Evolutionary conservation across 2,888 invertebrate species (phyloP).

Genomic region (Agriotes lineatus): DNA sequence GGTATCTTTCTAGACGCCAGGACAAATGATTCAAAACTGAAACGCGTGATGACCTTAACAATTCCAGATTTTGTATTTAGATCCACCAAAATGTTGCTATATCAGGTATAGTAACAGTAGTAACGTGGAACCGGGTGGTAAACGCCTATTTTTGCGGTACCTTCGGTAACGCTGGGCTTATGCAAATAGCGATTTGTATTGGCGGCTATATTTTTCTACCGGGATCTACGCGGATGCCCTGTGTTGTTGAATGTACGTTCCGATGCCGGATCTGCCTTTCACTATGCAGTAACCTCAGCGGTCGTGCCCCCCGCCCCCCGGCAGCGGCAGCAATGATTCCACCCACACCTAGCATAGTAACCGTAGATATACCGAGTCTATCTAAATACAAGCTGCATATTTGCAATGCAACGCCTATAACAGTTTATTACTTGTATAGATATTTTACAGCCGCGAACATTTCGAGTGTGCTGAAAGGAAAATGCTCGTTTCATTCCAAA

Average conservation of each 20-base stretch:
- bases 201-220: constrained; percentile 20
- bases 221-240: constrained; percentile 50
- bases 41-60: too few species aligned
- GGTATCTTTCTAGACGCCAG: too few species aligned
- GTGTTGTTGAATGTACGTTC: constrained; percentile 50
- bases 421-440: constrained; percentile 60
- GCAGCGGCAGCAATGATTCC: constrained; percentile 62
- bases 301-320: constrained; percentile 55
- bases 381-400: constrained; percentile 61
- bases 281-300: constrained; percentile 62
- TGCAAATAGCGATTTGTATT: neutral
- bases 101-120: too few species aligned
- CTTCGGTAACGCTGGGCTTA: neutral
- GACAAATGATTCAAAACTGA: too few species aligned
- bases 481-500: too few species aligned
- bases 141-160: neutral
- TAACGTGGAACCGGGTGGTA: too few species aligned
- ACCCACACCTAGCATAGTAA: constrained; percentile 64
- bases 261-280: constrained; percentile 65
- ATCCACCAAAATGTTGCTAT: too few species aligned
- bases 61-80: too few species aligned
- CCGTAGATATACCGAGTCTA: constrained; percentile 60
- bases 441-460: constrained; percentile 50
- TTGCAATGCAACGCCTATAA: constrained; percentile 61
- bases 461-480: too few species aligned